Conservation (phyloP, 2,888 invertebrate species). For the Odontocolon sp. region DNA sequence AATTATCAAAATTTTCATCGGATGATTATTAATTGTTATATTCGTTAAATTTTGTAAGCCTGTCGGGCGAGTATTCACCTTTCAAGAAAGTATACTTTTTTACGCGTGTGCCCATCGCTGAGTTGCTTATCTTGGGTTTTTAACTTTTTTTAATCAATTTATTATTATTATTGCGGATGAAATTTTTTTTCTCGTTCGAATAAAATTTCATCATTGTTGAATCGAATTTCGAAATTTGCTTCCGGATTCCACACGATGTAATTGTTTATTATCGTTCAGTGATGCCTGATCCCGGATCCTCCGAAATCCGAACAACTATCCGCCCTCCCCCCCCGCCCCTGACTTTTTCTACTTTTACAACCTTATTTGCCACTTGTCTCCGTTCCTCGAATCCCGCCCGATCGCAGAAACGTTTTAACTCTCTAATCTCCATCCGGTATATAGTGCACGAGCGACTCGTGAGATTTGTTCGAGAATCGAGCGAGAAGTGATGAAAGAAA, state of each 20-base stretch:
- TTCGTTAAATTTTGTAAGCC: constrained; percentile 46
- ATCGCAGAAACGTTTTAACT: constrained; percentile 50
- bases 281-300: constrained; percentile 22
- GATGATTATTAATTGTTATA: constrained; percentile 48
- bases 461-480: constrained; percentile 49
- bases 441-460: constrained; percentile 56
- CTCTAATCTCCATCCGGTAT: constrained; percentile 57
- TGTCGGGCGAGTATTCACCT: neutral
- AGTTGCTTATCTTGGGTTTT: constrained; percentile 6
- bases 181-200: constrained; percentile 1
- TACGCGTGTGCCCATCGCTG: neutral
- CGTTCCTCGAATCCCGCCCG: constrained; percentile 45
- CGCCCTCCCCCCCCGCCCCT: constrained; percentile 2
- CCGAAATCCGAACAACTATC: constrained; percentile 7
- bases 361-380: constrained; percentile 9
- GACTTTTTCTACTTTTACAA: constrained; percentile 36
- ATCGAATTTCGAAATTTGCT: constrained; percentile 71
- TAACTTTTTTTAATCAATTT: constrained; percentile 1
- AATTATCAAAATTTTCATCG: constrained; percentile 48
- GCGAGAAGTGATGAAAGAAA: constrained; percentile 48
- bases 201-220: constrained; percentile 9
- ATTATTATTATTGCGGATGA: neutral
- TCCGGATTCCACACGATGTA: constrained; percentile 64
- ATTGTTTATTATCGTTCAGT: constrained; percentile 55
- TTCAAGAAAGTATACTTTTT: constrained; percentile 15